Percentiles rank a stretch among this genome's conserved stretches.
phyloP scores from a whole-genome alignment of 2,797 vertebrate genomes.

The Eurystomus glaucurus region DNA sequence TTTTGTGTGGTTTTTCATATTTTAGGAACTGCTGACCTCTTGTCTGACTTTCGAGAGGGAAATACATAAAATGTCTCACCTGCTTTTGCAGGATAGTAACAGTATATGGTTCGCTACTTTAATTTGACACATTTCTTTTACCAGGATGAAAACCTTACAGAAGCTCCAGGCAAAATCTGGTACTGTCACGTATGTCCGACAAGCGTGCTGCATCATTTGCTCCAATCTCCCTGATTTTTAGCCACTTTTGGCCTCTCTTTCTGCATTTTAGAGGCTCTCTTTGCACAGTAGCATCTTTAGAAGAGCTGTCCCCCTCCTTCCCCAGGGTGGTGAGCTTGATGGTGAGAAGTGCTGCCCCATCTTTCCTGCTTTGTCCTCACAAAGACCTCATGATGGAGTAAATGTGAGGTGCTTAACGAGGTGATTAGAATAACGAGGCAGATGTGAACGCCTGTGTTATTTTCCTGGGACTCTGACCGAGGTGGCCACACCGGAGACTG shows the following conservation, averaged over 20 bases:
- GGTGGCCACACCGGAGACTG: background rate
- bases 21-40: background rate
- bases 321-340: rapidly evolving
- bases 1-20: background rate
- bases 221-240: background rate
- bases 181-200: rapidly evolving
- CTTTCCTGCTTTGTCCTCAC: background rate
- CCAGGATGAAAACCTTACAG: background rate
- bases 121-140: background rate
- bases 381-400: background rate
- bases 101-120: background rate
- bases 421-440: background rate
- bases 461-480: rapidly evolving
- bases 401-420: background rate
- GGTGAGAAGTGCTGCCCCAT: background rate
- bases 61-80: background rate
- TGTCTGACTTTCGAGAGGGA: background rate
- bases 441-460: background rate
- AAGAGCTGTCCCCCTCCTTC: background rate
- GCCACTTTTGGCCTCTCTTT: background rate
- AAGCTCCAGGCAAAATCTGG: background rate
- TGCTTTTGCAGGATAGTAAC: background rate
- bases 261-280: background rate
- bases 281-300: background rate
- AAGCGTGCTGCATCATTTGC: background rate